Evolutionary conservation across 2,888 invertebrate genomes (phyloP).

Genomic region (Erpobdella octoculata): DNA sequence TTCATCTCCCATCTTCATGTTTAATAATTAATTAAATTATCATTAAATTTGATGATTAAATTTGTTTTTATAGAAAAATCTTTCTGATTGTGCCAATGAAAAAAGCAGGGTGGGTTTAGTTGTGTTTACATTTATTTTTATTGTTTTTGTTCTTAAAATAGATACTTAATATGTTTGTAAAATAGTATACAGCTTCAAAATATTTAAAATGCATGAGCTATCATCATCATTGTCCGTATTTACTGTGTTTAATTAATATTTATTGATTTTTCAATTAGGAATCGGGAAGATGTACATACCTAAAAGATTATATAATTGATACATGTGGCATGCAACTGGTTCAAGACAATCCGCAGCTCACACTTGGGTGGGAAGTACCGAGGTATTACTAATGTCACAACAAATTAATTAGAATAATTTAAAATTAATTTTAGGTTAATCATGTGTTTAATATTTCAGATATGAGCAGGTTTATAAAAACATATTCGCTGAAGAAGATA

Average conservation of each 20-base stretch:
- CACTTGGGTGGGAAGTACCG: conserved; percentile 4
- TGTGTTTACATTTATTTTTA: not conserved
- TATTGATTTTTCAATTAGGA: not conserved
- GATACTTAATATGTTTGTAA: no score
- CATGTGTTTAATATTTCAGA: conserved; percentile 11
- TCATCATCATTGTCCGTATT: not conserved
- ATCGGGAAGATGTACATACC: not conserved
- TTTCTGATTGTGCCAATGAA: not conserved
- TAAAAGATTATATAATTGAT: not conserved
- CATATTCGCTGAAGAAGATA: conserved; percentile 11
- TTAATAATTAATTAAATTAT: no score
- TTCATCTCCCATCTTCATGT: no score
- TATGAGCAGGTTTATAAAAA: conserved; percentile 22
- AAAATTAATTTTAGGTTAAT: not conserved
- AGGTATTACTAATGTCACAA: not conserved
- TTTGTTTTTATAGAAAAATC: no score
- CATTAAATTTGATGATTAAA: no score
- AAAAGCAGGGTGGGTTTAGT: not conserved
- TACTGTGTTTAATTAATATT: not conserved
- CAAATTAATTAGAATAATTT: not conserved
- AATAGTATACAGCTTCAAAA: no score
- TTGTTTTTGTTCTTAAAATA: no score
- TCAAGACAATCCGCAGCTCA: not conserved
- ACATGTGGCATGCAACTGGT: not conserved
- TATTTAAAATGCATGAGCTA: not conserved